These are phyloP conservation scores for Synergus japonicus DNA, from an alignment of 2,888 invertebrate species.

Conservation along the genomic window DNA sequence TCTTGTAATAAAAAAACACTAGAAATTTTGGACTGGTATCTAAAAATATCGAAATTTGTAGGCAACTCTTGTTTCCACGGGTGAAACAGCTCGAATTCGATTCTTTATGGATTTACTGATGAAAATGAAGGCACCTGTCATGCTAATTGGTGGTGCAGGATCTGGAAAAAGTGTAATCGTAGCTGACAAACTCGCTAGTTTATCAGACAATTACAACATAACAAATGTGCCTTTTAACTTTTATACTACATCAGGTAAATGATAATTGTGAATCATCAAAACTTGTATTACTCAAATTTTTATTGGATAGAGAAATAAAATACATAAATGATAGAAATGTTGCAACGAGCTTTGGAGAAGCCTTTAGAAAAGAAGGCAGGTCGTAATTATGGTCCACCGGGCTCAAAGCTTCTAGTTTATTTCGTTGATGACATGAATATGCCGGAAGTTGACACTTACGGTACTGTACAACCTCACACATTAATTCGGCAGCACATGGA, in stretches of 20 bases:
- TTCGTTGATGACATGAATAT: slow-evolving; percentile 98
- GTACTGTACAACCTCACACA: slow-evolving; percentile 97
- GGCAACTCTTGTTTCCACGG: slow-evolving; percentile 91
- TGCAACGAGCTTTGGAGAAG: slow-evolving; percentile 92
- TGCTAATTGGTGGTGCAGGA: slow-evolving; percentile 94
- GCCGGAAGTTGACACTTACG: slow-evolving; percentile 97
- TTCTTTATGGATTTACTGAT: slow-evolving; percentile 94
- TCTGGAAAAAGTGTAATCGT: slow-evolving; percentile 96
- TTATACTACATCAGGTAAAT: slow-evolving; percentile 90
- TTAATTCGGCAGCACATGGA: slow-evolving; percentile 95
- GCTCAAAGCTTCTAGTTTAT: slow-evolving; percentile 94
- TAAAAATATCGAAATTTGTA: slow-evolving; percentile 67
- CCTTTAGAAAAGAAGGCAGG: slow-evolving; percentile 97
- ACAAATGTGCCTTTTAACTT: slow-evolving; percentile 96
- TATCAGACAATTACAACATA: slow-evolving; percentile 88
- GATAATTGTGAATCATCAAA: not conserved
- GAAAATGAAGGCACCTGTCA: slow-evolving; percentile 88
- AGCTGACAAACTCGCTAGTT: slow-evolving; percentile 86
- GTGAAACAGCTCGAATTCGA: slow-evolving; percentile 91
- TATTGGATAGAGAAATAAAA: no score
- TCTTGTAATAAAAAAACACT: not conserved
- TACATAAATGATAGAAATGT: slow-evolving; percentile 82
- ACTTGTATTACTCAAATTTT: not conserved
- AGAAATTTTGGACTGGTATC: no score
- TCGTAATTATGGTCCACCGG: slow-evolving; percentile 94